Conservation (phyloP, 2,797 vertebrate genomes). For the Gorsachius magnificus region DNA sequence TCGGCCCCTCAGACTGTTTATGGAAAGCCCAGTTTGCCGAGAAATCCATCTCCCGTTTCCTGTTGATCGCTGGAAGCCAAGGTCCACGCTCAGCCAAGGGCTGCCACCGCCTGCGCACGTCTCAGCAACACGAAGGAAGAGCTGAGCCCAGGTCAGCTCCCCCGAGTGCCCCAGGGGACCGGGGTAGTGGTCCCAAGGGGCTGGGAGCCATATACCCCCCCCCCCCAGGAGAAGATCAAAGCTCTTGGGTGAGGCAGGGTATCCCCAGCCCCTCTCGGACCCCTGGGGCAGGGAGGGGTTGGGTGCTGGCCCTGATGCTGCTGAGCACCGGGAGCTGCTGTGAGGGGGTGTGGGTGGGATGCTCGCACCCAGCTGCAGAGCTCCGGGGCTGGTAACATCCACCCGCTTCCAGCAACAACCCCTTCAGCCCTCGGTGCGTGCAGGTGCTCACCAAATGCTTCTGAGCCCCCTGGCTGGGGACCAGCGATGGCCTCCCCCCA, state of each 20-base stretch:
- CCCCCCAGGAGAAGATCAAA: background rate
- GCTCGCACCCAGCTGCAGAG: background rate
- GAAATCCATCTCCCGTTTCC: conserved; percentile 73
- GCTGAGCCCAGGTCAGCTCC: background rate
- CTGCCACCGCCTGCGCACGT: background rate
- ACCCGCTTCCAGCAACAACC: fast-evolving
- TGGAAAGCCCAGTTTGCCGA: conserved; percentile 68
- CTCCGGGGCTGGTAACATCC: background rate
- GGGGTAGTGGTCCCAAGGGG: fast-evolving
- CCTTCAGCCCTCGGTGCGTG: background rate
- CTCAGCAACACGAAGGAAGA: background rate
- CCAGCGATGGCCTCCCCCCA: fast-evolving
- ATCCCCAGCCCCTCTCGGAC: background rate
- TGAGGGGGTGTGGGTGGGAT: background rate
- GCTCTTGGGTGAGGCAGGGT: fast-evolving
- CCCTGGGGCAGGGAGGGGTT: fast-evolving
- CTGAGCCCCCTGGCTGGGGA: fast-evolving
- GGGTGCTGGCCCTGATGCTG: background rate
- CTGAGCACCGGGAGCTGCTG: background rate
- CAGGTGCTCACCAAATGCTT: background rate
- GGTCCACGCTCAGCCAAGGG: conserved; percentile 16
- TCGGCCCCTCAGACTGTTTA: conserved; percentile 69
- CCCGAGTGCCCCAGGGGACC: fast-evolving
- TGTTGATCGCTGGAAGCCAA: conserved; percentile 67
- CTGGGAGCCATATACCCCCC: fast-evolving